Conservation (phyloP, 1,140 invertebrate species). For the Papilio machaon region DNA sequence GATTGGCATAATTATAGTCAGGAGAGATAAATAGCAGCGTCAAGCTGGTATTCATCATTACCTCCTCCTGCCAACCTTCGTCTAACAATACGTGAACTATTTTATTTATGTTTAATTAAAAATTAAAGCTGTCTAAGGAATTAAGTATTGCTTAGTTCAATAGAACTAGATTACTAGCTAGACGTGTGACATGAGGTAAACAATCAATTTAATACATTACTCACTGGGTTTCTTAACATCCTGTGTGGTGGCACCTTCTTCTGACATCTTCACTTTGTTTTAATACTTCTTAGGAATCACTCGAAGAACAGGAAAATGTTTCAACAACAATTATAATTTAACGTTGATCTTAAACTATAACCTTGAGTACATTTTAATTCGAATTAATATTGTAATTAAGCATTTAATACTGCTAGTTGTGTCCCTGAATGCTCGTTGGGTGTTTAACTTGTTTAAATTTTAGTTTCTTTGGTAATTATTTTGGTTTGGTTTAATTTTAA, state of each 20-base stretch:
- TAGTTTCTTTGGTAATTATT: not conserved
- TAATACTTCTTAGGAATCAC: not conserved
- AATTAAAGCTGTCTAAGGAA: not conserved
- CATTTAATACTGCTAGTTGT: not conserved
- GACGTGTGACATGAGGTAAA: not conserved
- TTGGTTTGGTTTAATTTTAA: not conserved
- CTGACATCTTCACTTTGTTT: constrained; percentile 9
- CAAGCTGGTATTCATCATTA: not conserved
- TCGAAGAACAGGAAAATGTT: not conserved
- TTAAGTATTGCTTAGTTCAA: not conserved
- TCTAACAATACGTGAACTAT: not conserved
- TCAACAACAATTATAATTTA: constrained; percentile 12
- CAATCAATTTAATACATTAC: not conserved
- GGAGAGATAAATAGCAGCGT: too few species aligned
- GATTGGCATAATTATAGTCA: not conserved
- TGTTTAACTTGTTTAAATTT: not conserved
- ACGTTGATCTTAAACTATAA: not conserved
- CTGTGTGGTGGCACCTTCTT: not conserved
- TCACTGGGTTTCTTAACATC: constrained; percentile 13
- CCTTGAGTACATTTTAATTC: not conserved
- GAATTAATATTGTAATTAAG: not conserved
- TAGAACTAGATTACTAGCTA: not conserved
- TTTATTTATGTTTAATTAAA: not conserved
- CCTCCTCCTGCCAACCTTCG: not conserved
- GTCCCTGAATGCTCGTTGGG: not conserved